These are phyloP conservation scores for Artibeus lituratus DNA, from an alignment of 2,797 vertebrate genomes.

Conservation along the genomic window DNA sequence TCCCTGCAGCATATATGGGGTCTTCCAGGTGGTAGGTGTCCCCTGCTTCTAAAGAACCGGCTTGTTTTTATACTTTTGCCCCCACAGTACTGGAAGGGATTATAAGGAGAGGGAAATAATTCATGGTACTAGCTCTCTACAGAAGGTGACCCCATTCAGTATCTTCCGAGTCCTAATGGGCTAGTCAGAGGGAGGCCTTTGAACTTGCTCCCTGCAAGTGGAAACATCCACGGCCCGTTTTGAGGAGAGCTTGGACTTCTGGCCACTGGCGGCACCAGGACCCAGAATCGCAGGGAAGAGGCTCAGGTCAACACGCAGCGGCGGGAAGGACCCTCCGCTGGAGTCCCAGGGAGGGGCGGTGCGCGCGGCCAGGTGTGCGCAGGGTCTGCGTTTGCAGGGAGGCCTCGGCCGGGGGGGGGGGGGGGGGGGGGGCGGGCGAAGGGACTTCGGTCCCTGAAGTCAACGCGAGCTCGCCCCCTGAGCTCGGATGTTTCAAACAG, in stretches of 20 bases:
- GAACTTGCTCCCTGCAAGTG: slow-evolving; percentile 66
- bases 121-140: slow-evolving; percentile 23
- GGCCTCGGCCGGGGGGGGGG: too few species aligned
- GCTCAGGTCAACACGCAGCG: slow-evolving; percentile 56
- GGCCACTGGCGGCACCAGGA: slow-evolving; percentile 60
- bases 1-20: background rate
- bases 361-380: too few species aligned
- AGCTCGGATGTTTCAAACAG: background rate
- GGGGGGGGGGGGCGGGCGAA: too few species aligned
- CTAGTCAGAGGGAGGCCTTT: slow-evolving; percentile 60
- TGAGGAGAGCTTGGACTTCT: slow-evolving; percentile 63
- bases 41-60: background rate
- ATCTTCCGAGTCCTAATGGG: slow-evolving; percentile 51
- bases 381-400: too few species aligned
- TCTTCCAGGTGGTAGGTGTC: background rate
- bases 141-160: slow-evolving; percentile 47
- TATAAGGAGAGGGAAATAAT: background rate
- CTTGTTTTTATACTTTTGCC: slow-evolving; percentile 31
- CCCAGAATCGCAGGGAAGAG: slow-evolving; percentile 49
- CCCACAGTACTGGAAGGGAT: background rate
- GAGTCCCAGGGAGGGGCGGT: too few species aligned
- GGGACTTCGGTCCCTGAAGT: background rate
- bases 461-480: background rate
- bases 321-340: too few species aligned
- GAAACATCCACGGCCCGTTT: slow-evolving; percentile 41